A percentile compares a stretch with the other conserved stretches of the same genome.
These are phyloP conservation scores for Gambusia yucatana DNA, from an alignment of 2,797 vertebrate genomes.

Conservation along the genomic window DNA sequence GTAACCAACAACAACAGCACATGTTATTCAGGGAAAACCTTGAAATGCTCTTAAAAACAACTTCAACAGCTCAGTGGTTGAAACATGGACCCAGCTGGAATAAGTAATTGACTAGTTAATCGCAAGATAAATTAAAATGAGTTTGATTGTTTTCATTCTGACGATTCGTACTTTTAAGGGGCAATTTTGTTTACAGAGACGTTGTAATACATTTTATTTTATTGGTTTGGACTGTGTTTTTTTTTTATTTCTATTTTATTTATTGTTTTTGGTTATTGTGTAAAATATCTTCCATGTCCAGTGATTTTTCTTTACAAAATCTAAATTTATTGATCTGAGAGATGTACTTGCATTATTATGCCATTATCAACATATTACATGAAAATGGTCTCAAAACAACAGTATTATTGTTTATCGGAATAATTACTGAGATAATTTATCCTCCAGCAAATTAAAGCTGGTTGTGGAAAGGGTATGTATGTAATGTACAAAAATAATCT, in stretches of 20 bases:
- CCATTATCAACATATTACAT: too few relatives aligned
- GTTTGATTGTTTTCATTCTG: background rate
- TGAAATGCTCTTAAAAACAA: background rate
- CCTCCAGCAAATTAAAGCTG: background rate
- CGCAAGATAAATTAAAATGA: background rate
- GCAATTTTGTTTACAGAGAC: background rate
- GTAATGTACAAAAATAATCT: background rate
- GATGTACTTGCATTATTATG: too few relatives aligned
- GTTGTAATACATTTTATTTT: background rate
- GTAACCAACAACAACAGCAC: conserved; percentile 39
- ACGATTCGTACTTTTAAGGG: background rate
- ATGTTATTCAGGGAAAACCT: conserved; percentile 12
- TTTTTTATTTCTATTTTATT: background rate
- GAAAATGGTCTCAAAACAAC: too few relatives aligned
- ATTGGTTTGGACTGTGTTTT: too few relatives aligned
- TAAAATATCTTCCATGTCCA: background rate
- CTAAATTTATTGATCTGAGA: too few relatives aligned
- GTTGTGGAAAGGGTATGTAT: background rate
- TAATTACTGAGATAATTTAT: too few relatives aligned
- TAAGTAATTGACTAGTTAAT: background rate
- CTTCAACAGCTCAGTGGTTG: too few relatives aligned
- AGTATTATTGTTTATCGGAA: too few relatives aligned
- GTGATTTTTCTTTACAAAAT: too few relatives aligned
- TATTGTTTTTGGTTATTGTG: background rate
- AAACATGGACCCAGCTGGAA: too few relatives aligned